Conservation (phyloP, 1,140 invertebrate species). For the Ceratina calcarata region DNA sequence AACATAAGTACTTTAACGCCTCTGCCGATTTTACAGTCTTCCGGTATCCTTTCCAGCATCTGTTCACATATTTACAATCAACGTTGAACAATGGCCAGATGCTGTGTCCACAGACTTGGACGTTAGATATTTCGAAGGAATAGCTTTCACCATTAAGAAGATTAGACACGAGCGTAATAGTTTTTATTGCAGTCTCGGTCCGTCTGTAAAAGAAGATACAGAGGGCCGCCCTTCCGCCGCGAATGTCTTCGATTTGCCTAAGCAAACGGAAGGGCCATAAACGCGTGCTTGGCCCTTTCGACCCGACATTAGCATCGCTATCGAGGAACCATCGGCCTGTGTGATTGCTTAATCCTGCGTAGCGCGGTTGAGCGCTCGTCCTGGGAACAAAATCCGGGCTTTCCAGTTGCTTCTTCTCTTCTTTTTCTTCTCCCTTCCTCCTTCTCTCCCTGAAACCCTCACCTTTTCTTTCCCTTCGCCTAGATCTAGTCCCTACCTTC, state of each 20-base stretch:
- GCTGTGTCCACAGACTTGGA: background rate
- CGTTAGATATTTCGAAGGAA: conserved; percentile 3
- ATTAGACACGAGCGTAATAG: conserved; percentile 42
- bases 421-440: background rate
- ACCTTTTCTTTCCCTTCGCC: background rate
- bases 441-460: background rate
- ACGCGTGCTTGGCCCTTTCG: conserved; percentile 66
- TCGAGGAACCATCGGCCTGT: conserved; percentile 72
- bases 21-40: too few relatives aligned
- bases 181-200: conserved; percentile 51
- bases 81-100: background rate
- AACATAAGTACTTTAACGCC: too few relatives aligned
- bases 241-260: conserved; percentile 67
- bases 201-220: conserved; percentile 48
- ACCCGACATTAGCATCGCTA: conserved; percentile 75
- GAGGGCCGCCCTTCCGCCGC: conserved; percentile 40
- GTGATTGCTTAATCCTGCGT: conserved; percentile 75
- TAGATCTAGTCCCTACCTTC: background rate
- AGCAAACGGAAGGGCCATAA: conserved; percentile 65
- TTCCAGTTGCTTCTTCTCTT: conserved; percentile 35
- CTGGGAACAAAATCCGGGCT: conserved; percentile 62
- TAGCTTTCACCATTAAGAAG: conserved; percentile 42
- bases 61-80: background rate
- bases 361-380: conserved; percentile 53
- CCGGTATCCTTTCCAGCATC: too few relatives aligned